Conservation (phyloP, 2,113 vertebrate genomes). For the Engraulis encrasicolus region DNA sequence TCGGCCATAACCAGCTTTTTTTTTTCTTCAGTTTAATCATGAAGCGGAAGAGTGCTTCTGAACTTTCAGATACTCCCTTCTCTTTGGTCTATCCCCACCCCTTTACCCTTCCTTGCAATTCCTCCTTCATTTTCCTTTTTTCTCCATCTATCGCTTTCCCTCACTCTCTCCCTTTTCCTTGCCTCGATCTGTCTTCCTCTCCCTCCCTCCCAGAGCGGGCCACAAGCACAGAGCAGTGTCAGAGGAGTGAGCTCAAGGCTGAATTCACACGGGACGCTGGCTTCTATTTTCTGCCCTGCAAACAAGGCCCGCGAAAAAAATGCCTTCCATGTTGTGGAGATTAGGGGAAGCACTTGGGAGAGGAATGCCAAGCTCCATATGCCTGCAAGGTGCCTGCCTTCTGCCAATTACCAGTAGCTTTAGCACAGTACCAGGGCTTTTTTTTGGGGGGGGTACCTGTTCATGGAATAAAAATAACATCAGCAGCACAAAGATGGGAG, state of each 20-base stretch:
- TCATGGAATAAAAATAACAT: constrained; percentile 47
- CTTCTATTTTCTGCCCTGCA: constrained; percentile 56
- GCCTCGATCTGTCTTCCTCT: background rate
- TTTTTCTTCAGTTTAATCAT: background rate
- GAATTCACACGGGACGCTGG: constrained; percentile 45
- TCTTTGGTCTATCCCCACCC: no score
- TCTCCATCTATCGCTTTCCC: background rate
- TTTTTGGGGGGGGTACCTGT: constrained; percentile 45
- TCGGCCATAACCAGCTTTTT: no score
- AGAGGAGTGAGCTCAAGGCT: constrained; percentile 32
- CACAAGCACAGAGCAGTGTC: constrained; percentile 46
- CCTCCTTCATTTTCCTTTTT: background rate
- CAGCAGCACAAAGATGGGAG: background rate
- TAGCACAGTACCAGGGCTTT: constrained; percentile 20
- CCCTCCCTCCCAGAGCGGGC: background rate
- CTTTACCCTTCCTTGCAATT: background rate
- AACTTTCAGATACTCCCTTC: background rate
- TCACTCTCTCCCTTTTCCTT: background rate
- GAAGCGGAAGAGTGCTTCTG: background rate
- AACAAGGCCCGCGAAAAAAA: constrained; percentile 53
- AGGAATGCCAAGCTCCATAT: constrained; percentile 63
- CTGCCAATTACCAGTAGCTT: constrained; percentile 50
- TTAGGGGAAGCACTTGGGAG: constrained; percentile 61
- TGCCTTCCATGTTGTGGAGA: constrained; percentile 68
- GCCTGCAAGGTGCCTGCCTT: constrained; percentile 63